phyloP scores from a whole-genome alignment of 2,113 vertebrate species.

The Scalopus aquaticus region DNA sequence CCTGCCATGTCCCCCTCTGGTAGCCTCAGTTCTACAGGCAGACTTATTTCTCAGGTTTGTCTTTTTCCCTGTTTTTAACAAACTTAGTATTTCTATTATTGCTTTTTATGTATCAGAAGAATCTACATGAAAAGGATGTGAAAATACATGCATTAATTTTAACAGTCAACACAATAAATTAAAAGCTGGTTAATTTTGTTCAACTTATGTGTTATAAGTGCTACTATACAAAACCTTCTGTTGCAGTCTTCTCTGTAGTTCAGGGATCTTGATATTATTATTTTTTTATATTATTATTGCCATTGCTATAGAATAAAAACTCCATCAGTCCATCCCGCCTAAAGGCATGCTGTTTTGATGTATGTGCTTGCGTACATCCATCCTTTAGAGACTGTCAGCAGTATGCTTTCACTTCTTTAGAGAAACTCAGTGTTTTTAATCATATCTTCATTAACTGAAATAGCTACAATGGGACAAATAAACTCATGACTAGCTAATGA shows the following conservation, averaged over 20 bases:
- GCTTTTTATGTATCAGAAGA: slow-evolving; percentile 63
- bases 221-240: not conserved
- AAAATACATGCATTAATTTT: slow-evolving; percentile 24
- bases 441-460: slow-evolving; percentile 45
- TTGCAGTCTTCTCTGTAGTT: not conserved
- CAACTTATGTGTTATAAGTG: not conserved
- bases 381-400: not conserved
- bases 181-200: slow-evolving; percentile 54
- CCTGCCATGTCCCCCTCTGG: no score
- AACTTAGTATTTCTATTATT: slow-evolving; percentile 63
- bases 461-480: slow-evolving; percentile 4
- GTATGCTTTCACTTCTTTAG: not conserved
- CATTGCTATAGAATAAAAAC: not conserved
- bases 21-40: no score
- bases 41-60: not conserved
- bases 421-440: slow-evolving; percentile 42
- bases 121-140: slow-evolving; percentile 7
- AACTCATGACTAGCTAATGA: slow-evolving; percentile 39
- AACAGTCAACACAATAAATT: slow-evolving; percentile 22
- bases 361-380: not conserved
- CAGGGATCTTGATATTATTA: not conserved
- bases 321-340: not conserved
- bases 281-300: not conserved
- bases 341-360: not conserved
- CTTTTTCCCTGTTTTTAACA: slow-evolving; percentile 47